Conservation (phyloP, 1,140 invertebrate genomes). For the Delia radicum region DNA sequence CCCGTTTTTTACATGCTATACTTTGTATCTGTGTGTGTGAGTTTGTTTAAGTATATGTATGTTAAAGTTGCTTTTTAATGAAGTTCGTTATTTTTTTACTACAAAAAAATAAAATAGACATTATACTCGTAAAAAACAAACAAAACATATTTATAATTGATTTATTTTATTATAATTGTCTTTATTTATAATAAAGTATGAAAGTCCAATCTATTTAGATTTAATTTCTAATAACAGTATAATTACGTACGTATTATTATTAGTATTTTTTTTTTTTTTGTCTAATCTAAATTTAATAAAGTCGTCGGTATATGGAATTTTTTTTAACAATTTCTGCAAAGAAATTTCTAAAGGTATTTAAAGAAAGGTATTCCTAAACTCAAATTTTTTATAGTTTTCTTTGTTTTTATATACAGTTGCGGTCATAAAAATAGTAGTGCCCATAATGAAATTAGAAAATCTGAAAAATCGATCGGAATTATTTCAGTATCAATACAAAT, state of each 20-base stretch:
- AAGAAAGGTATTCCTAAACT: no score
- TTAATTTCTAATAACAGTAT: neutral
- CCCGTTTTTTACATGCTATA: constrained; percentile 31
- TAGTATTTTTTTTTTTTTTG: neutral
- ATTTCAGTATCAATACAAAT: no score
- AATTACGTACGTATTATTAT: no score
- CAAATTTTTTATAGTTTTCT: no score
- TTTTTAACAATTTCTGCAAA: no score
- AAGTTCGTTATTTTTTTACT: neutral
- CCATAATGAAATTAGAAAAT: no score
- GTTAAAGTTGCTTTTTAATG: constrained; percentile 10
- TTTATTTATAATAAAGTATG: neutral
- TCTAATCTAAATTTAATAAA: neutral
- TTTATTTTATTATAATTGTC: constrained; percentile 19
- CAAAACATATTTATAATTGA: constrained; percentile 9
- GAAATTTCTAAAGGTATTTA: no score
- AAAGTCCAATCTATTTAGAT: neutral
- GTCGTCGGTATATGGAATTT: neutral
- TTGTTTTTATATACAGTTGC: no score
- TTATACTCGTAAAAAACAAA: constrained; percentile 5
- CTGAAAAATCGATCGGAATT: no score
- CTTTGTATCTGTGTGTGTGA: neutral
- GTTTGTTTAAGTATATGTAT: neutral
- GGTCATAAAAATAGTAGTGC: no score
- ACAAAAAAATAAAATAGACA: neutral